Evolutionary conservation across 1,140 invertebrate species (phyloP).

Genomic region (Monochamus saltuarius): DNA sequence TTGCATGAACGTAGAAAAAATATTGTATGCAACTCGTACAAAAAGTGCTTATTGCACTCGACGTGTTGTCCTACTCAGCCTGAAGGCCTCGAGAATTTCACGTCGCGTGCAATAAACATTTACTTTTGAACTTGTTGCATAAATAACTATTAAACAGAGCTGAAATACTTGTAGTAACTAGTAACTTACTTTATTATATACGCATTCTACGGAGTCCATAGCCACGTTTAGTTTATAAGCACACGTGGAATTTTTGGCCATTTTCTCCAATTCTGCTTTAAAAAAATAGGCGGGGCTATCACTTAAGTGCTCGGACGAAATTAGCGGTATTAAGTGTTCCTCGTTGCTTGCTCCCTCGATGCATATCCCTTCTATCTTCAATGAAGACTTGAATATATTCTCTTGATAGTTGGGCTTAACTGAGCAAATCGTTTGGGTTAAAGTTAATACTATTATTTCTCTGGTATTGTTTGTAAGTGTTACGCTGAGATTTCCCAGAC

Average conservation of each 20-base stretch:
- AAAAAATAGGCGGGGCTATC: slow-evolving; percentile 70
- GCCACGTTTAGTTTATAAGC: slow-evolving; percentile 69
- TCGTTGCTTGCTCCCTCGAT: slow-evolving; percentile 75
- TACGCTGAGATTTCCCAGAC: slow-evolving; percentile 71
- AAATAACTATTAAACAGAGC: no score
- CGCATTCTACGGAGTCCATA: slow-evolving; percentile 74
- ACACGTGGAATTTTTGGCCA: slow-evolving; percentile 66
- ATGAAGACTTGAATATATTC: slow-evolving; percentile 31
- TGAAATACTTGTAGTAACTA: no score
- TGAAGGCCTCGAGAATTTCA: no score
- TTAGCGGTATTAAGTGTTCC: slow-evolving; percentile 70
- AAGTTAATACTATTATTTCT: slow-evolving; percentile 71
- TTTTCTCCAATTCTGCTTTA: slow-evolving; percentile 74
- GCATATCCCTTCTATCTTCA: slow-evolving; percentile 71
- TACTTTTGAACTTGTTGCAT: no score
- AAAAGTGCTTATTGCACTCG: no score
- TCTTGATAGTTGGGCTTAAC: slow-evolving; percentile 39
- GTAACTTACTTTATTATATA: slow-evolving; percentile 78
- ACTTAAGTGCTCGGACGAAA: slow-evolving; percentile 49
- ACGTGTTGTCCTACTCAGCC: no score
- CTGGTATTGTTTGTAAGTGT: slow-evolving; percentile 69
- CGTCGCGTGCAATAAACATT: no score
- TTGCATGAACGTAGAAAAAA: no score
- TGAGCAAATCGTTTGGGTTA: slow-evolving; percentile 61
- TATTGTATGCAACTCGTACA: no score